A percentile compares a stretch with the other conserved stretches of the same genome.
Evolutionary conservation across 2,113 vertebrate species (phyloP).

Genomic region (Struthio camelus): DNA sequence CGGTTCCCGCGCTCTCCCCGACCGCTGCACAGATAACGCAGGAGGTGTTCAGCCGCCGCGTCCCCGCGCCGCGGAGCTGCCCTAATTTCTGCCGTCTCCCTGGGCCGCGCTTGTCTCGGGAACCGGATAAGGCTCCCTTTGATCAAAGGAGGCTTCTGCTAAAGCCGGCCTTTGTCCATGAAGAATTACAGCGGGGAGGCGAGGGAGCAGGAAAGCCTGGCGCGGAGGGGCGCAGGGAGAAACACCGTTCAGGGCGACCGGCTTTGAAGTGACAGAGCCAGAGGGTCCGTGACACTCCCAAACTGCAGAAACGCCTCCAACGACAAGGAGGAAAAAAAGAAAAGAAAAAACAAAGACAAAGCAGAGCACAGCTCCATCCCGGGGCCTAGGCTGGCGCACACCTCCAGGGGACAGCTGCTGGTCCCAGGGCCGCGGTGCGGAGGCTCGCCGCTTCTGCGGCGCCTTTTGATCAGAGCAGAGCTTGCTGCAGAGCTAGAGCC

Average conservation of each 20-base stretch:
- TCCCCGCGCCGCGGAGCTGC: background rate
- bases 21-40: too few relatives aligned
- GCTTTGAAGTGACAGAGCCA: background rate
- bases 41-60: too few relatives aligned
- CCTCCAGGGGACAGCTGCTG: background rate
- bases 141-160: background rate
- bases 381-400: background rate
- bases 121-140: background rate
- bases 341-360: fast-evolving
- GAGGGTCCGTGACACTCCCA: background rate
- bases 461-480: fast-evolving
- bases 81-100: background rate
- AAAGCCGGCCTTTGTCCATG: background rate
- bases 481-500: background rate
- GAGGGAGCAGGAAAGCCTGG: fast-evolving
- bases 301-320: background rate
- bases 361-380: background rate
- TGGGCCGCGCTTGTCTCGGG: background rate
- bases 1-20: too few relatives aligned
- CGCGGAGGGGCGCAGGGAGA: background rate
- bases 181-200: background rate
- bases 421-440: background rate
- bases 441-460: fast-evolving
- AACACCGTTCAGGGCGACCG: background rate
- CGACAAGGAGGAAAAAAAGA: fast-evolving